Evolutionary conservation across 2,888 invertebrate genomes (phyloP).

Genomic region (Corythucha ciliata): DNA sequence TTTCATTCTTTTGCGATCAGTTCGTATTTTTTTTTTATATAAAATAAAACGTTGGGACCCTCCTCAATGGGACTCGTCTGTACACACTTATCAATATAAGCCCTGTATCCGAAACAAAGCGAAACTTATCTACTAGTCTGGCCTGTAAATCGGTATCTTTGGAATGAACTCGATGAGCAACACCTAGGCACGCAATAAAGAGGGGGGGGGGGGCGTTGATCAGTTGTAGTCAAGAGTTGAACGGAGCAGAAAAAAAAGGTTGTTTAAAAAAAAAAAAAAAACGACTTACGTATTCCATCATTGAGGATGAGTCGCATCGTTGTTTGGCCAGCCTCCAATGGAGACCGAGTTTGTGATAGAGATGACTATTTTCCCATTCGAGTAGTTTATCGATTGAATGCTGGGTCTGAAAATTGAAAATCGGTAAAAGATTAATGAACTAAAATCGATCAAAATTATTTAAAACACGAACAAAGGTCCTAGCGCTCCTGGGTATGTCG

Average conservation of each 20-base stretch:
- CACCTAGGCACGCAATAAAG: too few relatives aligned
- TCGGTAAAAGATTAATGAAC: not conserved
- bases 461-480: too few relatives aligned
- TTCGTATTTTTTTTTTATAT: too few relatives aligned
- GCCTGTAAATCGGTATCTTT: constrained; percentile 89
- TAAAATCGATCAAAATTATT: constrained; percentile 12
- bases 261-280: not conserved
- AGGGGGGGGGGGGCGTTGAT: constrained; percentile 9
- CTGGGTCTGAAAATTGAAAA: constrained; percentile 67
- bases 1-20: too few relatives aligned
- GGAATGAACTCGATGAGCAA: constrained; percentile 92
- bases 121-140: constrained; percentile 49
- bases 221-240: not conserved
- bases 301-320: constrained; percentile 90
- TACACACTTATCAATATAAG: too few relatives aligned
- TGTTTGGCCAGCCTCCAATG: constrained; percentile 92
- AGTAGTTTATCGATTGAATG: constrained; percentile 87
- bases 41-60: too few relatives aligned
- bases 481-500: too few relatives aligned
- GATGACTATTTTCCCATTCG: constrained; percentile 95
- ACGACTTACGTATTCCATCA: constrained; percentile 84
- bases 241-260: not conserved
- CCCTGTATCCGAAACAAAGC: constrained; percentile 26
- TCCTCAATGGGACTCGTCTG: too few relatives aligned
- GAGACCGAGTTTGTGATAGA: constrained; percentile 87